These are phyloP conservation scores for Netelia fuscicornis DNA, from an alignment of 2,888 invertebrate genomes.

Conservation along the genomic window DNA sequence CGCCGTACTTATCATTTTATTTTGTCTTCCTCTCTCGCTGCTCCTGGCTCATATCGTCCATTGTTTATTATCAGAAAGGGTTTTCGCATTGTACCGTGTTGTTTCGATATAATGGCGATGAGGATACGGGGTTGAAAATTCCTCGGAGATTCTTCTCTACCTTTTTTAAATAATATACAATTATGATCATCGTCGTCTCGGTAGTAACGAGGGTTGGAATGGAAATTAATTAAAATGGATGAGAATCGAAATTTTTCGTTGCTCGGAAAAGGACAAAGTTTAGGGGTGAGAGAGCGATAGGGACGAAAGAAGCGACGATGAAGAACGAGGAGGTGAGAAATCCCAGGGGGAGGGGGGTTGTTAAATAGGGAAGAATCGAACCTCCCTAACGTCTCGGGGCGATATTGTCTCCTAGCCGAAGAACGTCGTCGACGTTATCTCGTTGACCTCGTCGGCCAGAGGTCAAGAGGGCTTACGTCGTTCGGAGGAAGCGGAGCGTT, in stretches of 20 bases:
- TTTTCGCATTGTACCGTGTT: background rate
- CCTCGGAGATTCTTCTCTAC: background rate
- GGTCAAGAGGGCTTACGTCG: conserved; percentile 68
- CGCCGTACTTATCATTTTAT: background rate
- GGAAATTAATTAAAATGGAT: no score
- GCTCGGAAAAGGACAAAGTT: background rate
- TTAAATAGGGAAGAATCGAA: conserved; percentile 37
- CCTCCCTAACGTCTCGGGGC: conserved; percentile 21
- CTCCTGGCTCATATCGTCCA: background rate
- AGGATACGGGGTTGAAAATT: background rate
- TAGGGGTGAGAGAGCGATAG: background rate
- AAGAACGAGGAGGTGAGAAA: background rate
- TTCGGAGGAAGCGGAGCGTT: conserved; percentile 60
- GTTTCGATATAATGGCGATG: background rate
- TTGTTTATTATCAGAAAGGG: background rate
- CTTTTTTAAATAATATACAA: no score
- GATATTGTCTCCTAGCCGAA: conserved; percentile 39
- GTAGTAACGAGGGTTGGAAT: no score
- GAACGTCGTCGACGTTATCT: conserved; percentile 61
- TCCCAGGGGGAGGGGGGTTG: background rate
- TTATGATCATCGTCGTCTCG: no score
- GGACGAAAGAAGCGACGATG: background rate
- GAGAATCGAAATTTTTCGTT: no score
- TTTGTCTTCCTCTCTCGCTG: background rate
- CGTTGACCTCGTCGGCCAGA: conserved; percentile 63